Conservation (phyloP, 2,113 vertebrate species). For the Gallinago paraguaiae region DNA sequence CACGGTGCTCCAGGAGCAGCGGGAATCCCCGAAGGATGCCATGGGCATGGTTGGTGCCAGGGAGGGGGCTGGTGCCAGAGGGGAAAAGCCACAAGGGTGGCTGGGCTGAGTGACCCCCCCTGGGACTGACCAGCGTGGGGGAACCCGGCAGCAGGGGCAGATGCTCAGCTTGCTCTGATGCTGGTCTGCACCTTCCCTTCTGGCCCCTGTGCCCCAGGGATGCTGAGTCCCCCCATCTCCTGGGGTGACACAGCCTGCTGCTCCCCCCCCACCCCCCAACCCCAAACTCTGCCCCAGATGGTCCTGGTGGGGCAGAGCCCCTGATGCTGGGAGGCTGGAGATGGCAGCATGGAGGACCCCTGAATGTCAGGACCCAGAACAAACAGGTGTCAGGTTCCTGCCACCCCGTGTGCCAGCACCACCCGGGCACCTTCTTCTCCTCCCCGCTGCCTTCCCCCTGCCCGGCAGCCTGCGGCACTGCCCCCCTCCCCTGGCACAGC, state of each 20-base stretch:
- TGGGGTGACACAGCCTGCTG: neutral
- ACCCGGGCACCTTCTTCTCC: neutral
- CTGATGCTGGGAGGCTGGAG: neutral
- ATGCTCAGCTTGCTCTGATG: neutral
- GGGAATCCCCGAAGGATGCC: too few relatives aligned
- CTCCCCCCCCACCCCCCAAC: neutral
- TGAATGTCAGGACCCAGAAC: neutral
- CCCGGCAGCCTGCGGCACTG: neutral
- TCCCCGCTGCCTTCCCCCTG: neutral
- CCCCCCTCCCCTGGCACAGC: neutral
- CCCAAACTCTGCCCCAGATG: accelerated
- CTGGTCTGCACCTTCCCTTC: neutral
- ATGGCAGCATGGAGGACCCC: neutral
- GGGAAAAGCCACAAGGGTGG: neutral
- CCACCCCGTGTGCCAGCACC: neutral
- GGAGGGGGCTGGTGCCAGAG: neutral
- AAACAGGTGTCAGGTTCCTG: neutral
- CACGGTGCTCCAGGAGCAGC: too few relatives aligned
- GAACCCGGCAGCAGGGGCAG: neutral
- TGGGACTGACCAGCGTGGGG: accelerated
- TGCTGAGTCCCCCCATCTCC: accelerated
- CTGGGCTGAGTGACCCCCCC: neutral
- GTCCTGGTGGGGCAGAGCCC: neutral
- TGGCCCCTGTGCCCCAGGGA: neutral
- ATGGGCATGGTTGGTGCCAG: neutral